Percentiles rank a stretch among this genome's conserved stretches.
These are phyloP conservation scores for Panzeria rudis DNA, from an alignment of 2,888 invertebrate genomes.

Conservation along the genomic window DNA sequence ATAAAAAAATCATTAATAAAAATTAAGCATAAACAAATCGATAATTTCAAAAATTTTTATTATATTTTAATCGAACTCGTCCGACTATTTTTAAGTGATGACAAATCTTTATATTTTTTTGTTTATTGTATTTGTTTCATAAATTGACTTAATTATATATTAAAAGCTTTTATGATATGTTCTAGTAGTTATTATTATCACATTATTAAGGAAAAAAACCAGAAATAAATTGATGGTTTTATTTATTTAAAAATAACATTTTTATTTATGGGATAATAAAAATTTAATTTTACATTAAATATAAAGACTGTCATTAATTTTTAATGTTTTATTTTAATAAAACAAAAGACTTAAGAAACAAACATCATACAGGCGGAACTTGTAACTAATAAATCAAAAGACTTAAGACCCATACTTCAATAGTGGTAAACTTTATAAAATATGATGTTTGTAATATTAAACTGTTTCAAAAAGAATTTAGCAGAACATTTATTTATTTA, in stretches of 20 bases:
- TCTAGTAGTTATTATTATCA: background rate
- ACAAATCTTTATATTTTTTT: conserved; percentile 11
- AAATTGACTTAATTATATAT: conserved; percentile 27
- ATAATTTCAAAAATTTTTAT: background rate
- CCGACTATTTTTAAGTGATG: conserved; percentile 25
- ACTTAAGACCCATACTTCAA: conserved; percentile 47
- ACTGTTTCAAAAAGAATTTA: background rate
- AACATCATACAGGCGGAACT: background rate
- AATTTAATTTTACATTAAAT: no score
- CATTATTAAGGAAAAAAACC: background rate
- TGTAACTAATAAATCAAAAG: conserved; percentile 18
- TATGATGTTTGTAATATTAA: background rate
- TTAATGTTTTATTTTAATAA: background rate
- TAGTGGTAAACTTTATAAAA: no score
- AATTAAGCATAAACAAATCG: background rate
- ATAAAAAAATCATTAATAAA: background rate
- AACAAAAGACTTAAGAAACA: conserved; percentile 1
- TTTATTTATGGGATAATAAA: background rate
- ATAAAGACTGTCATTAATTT: background rate
- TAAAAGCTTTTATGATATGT: background rate
- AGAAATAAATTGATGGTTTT: background rate
- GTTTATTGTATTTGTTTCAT: background rate
- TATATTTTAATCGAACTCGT: background rate
- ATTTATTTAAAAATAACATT: background rate
- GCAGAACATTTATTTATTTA: no score